A percentile compares a stretch with the other conserved stretches of the same genome.
Evolutionary conservation across 2,113 vertebrate species (phyloP).

Genomic region (Spizaetus ornatus): DNA sequence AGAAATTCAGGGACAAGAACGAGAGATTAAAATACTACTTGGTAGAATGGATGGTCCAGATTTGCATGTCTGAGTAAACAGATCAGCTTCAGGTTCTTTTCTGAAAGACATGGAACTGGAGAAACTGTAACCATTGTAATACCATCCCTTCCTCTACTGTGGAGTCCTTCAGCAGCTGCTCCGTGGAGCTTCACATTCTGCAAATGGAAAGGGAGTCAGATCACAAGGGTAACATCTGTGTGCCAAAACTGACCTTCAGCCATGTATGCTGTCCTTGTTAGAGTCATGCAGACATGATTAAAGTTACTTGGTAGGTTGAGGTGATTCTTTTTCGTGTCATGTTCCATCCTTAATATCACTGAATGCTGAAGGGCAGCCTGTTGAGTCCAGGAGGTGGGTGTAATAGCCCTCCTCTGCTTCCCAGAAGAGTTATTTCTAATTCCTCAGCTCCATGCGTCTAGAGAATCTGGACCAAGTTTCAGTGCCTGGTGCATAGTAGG

Average conservation of each 20-base stretch:
- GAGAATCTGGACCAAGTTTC: not conserved
- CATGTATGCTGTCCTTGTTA: not conserved
- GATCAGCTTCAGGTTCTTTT: not conserved
- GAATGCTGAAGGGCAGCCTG: not conserved
- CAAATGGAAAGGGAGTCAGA: not conserved
- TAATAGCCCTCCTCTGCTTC: not conserved
- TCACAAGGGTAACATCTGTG: not conserved
- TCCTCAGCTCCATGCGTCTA: not conserved
- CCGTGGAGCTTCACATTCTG: not conserved
- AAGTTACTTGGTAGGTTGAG: not conserved
- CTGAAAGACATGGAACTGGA: not conserved
- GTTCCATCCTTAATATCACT: not conserved
- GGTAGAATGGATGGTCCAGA: not conserved
- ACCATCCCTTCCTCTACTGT: not conserved
- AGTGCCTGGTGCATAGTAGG: not conserved
- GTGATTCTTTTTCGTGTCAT: not conserved
- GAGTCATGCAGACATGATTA: not conserved
- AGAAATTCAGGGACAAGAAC: not conserved
- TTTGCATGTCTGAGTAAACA: not conserved
- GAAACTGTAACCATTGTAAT: not conserved
- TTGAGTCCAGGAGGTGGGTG: not conserved
- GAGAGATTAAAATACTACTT: not conserved
- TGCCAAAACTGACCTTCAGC: not conserved
- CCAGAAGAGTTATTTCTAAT: not conserved
- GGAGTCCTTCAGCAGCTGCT: not conserved